Conservation (phyloP, 1,140 invertebrate species). For the Trachymyrmex cornetzi region DNA sequence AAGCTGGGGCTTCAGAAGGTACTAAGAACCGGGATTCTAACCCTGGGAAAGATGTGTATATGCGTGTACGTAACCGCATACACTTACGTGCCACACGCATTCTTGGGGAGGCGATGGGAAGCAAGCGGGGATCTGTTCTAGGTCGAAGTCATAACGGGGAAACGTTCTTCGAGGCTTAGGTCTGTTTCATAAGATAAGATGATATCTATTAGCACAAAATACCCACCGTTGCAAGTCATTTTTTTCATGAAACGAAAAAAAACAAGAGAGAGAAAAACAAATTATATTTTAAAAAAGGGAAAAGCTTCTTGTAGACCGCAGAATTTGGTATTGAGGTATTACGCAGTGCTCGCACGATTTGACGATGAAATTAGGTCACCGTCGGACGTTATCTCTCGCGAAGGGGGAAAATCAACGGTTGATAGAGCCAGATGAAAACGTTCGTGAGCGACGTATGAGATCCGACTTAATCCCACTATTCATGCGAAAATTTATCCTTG, state of each 20-base stretch:
- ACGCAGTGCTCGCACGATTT: constrained; percentile 2
- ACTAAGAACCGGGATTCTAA: constrained; percentile 65
- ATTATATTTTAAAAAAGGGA: neutral
- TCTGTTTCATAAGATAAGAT: constrained; percentile 52
- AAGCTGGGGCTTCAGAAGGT: constrained; percentile 37
- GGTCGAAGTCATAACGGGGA: constrained; percentile 57
- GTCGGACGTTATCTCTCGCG: constrained; percentile 38
- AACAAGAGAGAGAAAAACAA: too few species aligned
- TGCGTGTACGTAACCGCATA: neutral
- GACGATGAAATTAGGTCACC: constrained; percentile 58
- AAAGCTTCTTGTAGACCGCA: neutral
- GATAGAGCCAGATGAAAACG: constrained; percentile 48
- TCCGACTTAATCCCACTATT: constrained; percentile 55
- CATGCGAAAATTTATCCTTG: constrained; percentile 62
- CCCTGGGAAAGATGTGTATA: constrained; percentile 35
- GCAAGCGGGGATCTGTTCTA: constrained; percentile 25
- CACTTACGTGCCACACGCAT: constrained; percentile 20
- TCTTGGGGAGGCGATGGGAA: neutral
- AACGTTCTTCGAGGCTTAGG: constrained; percentile 55
- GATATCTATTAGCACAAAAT: constrained; percentile 59
- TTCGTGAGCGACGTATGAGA: constrained; percentile 44
- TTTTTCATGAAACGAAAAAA: neutral
- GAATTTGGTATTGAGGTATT: constrained; percentile 18
- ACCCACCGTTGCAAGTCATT: neutral
- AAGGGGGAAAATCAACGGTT: constrained; percentile 36